Evolutionary conservation across 2,113 vertebrate genomes (phyloP), one percentile per base, ranked within the genome.

Genomic region (Hemichromis elongatus): DNA sequence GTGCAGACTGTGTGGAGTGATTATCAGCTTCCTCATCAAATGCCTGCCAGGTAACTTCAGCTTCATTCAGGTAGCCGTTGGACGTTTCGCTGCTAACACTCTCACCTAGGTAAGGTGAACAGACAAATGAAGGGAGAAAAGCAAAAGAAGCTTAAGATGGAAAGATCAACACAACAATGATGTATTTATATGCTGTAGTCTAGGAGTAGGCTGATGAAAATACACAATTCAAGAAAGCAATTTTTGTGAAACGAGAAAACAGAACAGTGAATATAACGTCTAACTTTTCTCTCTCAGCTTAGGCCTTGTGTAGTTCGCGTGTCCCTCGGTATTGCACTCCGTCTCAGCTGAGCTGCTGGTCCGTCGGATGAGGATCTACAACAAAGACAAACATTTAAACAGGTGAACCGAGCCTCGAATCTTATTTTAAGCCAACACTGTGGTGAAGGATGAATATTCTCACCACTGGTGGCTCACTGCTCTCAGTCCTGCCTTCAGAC

Each of bases 281-380:
- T 97, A 88, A 99, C 98, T 98, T 93, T 98, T 98, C 81, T 98
- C 96, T 86, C 96, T 96, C 8, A 97, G 96, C 47, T 94, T 96
- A 2, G 77, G 87, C 80, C 88, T 96, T 4, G 92, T 92, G 45
- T 88, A 92, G 1, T 80, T 86, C 9, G 90, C 88, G 21, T 94
- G 96, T 80, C 92, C 80, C 5, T 98, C 98, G 52, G 94, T 87
- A 47, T 90, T 96, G 92, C 94, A 93, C 86, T 98, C 97, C 3
- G 97, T 57, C 73, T 99, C 98, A 80, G 91, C 90, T 53, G 97
- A 96, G 84, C 97, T 98, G 87, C 97, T 98, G 94, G 97, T 98
- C 91, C 91, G 96, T 81, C 59, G 87, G 42, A 97, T 94, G 19
- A 95, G 92, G 79, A 97, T 97, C 98, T 98, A 89, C 13, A 66